Conservation (phyloP, 1,140 invertebrate species). For the Lasaia peninsularis region DNA sequence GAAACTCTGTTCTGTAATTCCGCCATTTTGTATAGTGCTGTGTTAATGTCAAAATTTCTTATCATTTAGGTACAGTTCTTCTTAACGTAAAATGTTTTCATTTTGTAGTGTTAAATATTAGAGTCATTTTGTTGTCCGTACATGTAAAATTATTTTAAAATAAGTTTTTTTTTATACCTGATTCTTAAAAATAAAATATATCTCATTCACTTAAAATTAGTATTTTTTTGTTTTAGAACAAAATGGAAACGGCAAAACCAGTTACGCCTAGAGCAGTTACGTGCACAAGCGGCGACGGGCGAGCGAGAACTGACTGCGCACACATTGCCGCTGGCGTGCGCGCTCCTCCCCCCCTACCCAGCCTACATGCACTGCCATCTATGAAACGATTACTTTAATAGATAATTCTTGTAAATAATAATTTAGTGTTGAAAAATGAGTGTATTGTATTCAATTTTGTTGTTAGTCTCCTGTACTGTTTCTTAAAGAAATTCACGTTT, state of each 20-base stretch:
- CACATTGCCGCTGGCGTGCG: slow-evolving; percentile 72
- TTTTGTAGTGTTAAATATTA: too few relatives aligned
- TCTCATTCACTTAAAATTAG: not conserved
- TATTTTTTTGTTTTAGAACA: slow-evolving; percentile 79
- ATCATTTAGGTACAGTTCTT: too few relatives aligned
- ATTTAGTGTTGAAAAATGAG: too few relatives aligned
- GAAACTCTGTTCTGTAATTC: too few relatives aligned
- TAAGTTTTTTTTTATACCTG: not conserved
- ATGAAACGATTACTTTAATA: slow-evolving; percentile 26
- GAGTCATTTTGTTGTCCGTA: too few relatives aligned
- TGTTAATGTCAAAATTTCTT: too few relatives aligned
- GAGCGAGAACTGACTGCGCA: slow-evolving; percentile 79
- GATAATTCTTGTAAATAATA: slow-evolving; percentile 2
- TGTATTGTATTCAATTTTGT: too few relatives aligned
- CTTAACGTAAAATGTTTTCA: too few relatives aligned
- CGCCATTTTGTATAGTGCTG: too few relatives aligned
- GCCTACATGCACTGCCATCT: slow-evolving; percentile 69
- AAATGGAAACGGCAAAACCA: slow-evolving; percentile 97
- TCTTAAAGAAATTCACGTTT: too few relatives aligned
- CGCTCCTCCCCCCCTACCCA: slow-evolving; percentile 63
- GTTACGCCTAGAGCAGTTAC: slow-evolving; percentile 88
- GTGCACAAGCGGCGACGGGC: slow-evolving; percentile 85
- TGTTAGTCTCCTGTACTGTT: too few relatives aligned
- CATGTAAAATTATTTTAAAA: not conserved
- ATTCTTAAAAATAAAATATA: too few relatives aligned